Conservation (phyloP, 2,888 invertebrate species). For the Spilarctia lutea region DNA sequence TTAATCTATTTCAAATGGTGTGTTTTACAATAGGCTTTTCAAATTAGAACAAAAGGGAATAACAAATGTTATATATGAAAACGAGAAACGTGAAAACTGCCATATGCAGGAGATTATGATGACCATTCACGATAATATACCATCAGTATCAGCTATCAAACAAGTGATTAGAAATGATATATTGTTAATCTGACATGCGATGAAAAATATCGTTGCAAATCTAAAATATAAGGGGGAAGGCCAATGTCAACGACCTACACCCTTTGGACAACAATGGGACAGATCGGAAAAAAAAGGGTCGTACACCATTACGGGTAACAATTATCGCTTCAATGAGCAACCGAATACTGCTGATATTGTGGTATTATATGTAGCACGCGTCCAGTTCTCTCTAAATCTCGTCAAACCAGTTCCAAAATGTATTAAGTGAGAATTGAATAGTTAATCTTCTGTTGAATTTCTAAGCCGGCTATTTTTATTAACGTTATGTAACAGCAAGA, state of each 20-base stretch:
- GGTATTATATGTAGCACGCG: conserved; percentile 66
- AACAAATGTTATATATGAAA: conserved; percentile 37
- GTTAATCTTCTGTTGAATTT: conserved; percentile 37
- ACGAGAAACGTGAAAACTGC: conserved; percentile 53
- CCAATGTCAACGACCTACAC: conserved; percentile 84
- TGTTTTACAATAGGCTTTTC: conserved; percentile 15
- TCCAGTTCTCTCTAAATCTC: conserved; percentile 49
- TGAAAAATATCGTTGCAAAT: conserved; percentile 80
- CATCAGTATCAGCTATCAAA: conserved; percentile 56
- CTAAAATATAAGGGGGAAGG: conserved; percentile 75
- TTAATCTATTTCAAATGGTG: conserved; percentile 14
- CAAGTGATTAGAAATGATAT: conserved; percentile 73
- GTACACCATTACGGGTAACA: conserved; percentile 76
- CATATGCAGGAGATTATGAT: conserved; percentile 62
- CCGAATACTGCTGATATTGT: conserved; percentile 68
- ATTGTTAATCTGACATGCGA: conserved; percentile 77
- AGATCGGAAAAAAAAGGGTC: conserved; percentile 76
- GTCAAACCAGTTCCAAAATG: conserved; percentile 53
- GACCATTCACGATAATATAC: conserved; percentile 40
- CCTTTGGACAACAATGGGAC: conserved; percentile 79
- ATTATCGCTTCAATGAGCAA: conserved; percentile 77
- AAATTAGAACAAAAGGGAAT: conserved; percentile 36
- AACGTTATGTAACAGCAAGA: conserved; percentile 28
- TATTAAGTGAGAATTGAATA: conserved; percentile 39
- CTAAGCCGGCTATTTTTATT: conserved; percentile 20